phyloP scores from a whole-genome alignment of 2,797 vertebrate genomes.

The Poeciliopsis gracilis region DNA sequence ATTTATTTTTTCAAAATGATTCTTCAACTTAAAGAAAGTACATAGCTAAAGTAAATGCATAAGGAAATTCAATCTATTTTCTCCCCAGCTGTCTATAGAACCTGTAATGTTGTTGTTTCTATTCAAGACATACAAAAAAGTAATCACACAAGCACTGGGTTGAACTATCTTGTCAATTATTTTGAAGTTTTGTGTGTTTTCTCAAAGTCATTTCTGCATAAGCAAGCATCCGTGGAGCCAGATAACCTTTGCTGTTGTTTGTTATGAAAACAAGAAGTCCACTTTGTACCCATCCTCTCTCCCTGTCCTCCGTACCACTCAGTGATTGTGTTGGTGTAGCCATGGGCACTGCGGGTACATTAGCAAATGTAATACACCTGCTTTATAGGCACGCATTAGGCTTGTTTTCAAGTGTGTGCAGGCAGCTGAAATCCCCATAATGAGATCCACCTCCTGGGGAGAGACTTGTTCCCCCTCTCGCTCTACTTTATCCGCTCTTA shows the following conservation, averaged over 20 bases:
- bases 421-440: slow-evolving; percentile 82
- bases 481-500: slow-evolving; percentile 75
- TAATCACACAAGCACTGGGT: slow-evolving; percentile 22
- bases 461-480: slow-evolving; percentile 62
- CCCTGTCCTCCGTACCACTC: slow-evolving; percentile 52
- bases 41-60: slow-evolving; percentile 56
- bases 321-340: slow-evolving; percentile 52
- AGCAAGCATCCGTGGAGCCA: slow-evolving; percentile 51
- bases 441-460: slow-evolving; percentile 82
- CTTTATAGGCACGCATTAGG: slow-evolving; percentile 83
- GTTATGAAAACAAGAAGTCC: slow-evolving; percentile 51
- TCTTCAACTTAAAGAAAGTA: slow-evolving; percentile 62
- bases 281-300: slow-evolving; percentile 38
- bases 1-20: slow-evolving; percentile 54
- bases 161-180: slow-evolving; percentile 46
- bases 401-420: slow-evolving; percentile 74
- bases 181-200: slow-evolving; percentile 52
- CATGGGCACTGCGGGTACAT: slow-evolving; percentile 69
- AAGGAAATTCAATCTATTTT: slow-evolving; percentile 69
- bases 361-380: slow-evolving; percentile 81
- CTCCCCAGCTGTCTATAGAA: slow-evolving; percentile 39
- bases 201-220: slow-evolving; percentile 66
- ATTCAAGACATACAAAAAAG: slow-evolving; percentile 26
- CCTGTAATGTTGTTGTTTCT: slow-evolving; percentile 38
- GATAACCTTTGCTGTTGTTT: slow-evolving; percentile 62